phyloP scores from a whole-genome alignment of 1,140 invertebrate species.

The Berghia stephanieae region DNA sequence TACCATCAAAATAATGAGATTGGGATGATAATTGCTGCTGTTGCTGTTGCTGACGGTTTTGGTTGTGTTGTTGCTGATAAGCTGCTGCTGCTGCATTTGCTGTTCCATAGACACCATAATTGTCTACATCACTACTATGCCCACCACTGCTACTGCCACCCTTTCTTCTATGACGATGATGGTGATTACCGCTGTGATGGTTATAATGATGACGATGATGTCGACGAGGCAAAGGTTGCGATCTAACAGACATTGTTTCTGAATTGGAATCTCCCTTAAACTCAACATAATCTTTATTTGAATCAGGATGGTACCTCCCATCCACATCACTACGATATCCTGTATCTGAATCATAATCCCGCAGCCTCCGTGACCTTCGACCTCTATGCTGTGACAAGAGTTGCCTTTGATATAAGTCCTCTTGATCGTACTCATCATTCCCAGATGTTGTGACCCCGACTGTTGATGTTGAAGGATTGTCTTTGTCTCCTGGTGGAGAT shows the following conservation, averaged over 20 bases:
- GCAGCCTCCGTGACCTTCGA: slow-evolving; percentile 39
- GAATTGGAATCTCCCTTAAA: slow-evolving; percentile 40
- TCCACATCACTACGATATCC: slow-evolving; percentile 65
- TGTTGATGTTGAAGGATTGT: too few relatives aligned
- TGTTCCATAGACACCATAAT: slow-evolving; percentile 41
- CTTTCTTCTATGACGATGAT: slow-evolving; percentile 13
- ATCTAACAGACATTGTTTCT: slow-evolving; percentile 34
- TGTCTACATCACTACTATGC: slow-evolving; percentile 60
- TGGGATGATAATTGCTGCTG: background rate
- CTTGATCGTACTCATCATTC: too few relatives aligned
- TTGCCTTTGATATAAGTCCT: slow-evolving; percentile 38
- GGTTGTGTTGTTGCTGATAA: slow-evolving; percentile 31
- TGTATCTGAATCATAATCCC: slow-evolving; percentile 64
- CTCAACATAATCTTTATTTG: slow-evolving; percentile 42
- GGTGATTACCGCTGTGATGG: background rate
- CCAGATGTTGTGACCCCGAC: too few relatives aligned
- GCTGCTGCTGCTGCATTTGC: slow-evolving; percentile 31
- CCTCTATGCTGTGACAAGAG: slow-evolving; percentile 37
- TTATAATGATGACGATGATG: background rate
- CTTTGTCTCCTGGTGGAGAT: too few relatives aligned
- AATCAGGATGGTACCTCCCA: too few relatives aligned
- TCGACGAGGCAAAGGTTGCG: slow-evolving; percentile 22
- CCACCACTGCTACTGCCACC: slow-evolving; percentile 42
- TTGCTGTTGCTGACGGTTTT: background rate
- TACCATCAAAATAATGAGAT: too few relatives aligned